Evolutionary conservation across 2,797 vertebrate genomes (phyloP), one percentile per base, ranked within the genome.

Genomic region (Stomatorhinus walkeri): DNA sequence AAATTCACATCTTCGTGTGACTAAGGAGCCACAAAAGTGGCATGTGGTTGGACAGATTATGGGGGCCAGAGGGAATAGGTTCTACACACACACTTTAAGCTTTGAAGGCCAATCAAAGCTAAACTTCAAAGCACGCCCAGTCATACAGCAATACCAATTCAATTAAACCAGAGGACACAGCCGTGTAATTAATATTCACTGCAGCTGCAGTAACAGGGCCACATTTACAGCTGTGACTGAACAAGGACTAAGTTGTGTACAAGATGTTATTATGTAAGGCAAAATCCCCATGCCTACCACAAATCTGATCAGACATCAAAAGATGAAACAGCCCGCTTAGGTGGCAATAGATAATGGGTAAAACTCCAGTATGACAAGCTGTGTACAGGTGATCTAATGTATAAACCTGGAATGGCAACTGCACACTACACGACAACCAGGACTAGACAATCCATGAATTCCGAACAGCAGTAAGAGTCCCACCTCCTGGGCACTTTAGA

Each of bases 401-500:
- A 68, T 68, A 68, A 32, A 32, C 61, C 24, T 28, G 10, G 61
- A 68, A 68, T 32, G 1, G 61, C 24, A 28, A 32, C 24, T 68
- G 61, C 24, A 32, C 3, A 24, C 1, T 10, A 32, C 61, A 68
- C 1, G 0, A 64, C 22, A 64, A 24, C 9, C 9, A 64, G 59
- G 59, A 28, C 22, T 64, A 64, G 59, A 64, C 9, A 64, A 4
- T 9, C 61, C 24, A 68, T 68, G 24, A 68, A 68, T 68, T 32
- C 10, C 0, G 24, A 32, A 12, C 24, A 68, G 28, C 2, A 4
- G 8, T 2, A 22, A 49, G 7, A 64, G 3, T 3, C 96, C 28
- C 95, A 98, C 97, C 95, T 97, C 90, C 94, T 96, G 91, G 92
- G 92, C 1, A 89, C 89, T 90, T 92, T 93, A 36, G 94, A 94